Evolutionary conservation across 2,797 vertebrate species (phyloP).

Genomic region (Chelon labrosus): DNA sequence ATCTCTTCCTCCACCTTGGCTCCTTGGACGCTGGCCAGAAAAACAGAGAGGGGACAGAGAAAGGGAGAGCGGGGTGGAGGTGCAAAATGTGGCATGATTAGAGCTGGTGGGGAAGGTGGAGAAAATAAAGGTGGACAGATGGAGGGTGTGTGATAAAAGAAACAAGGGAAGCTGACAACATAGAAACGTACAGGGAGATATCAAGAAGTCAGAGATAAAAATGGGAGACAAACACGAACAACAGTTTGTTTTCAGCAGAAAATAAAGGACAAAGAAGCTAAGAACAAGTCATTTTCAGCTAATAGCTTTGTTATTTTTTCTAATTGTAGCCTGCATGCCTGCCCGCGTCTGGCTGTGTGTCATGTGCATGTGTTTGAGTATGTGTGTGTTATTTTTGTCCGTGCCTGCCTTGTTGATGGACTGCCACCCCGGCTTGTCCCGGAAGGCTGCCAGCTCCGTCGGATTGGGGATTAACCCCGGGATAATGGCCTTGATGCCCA

Average conservation of each 20-base stretch:
- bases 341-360: constrained; percentile 48
- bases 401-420: constrained; percentile 77
- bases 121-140: constrained; percentile 67
- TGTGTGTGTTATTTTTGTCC: constrained; percentile 75
- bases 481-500: constrained; percentile 86
- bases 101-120: constrained; percentile 55
- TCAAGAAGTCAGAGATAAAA: constrained; percentile 42
- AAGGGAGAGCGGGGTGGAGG: constrained; percentile 52
- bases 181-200: constrained; percentile 23
- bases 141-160: constrained; percentile 67
- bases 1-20: constrained; percentile 79
- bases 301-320: constrained; percentile 54
- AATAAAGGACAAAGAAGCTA: constrained; percentile 42
- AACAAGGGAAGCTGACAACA: constrained; percentile 41
- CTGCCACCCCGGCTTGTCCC: constrained; percentile 80
- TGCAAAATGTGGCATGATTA: constrained; percentile 61
- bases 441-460: constrained; percentile 80
- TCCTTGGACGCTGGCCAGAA: constrained; percentile 61
- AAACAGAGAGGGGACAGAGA: constrained; percentile 47
- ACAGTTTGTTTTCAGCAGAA: constrained; percentile 31
- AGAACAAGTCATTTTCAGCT: constrained; percentile 47
- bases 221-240: constrained; percentile 36
- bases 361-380: constrained; percentile 43
- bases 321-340: constrained; percentile 65
- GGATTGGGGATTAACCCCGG: constrained; percentile 86